phyloP scores from a whole-genome alignment of 1,140 invertebrate genomes.

The Magallana gigas region DNA sequence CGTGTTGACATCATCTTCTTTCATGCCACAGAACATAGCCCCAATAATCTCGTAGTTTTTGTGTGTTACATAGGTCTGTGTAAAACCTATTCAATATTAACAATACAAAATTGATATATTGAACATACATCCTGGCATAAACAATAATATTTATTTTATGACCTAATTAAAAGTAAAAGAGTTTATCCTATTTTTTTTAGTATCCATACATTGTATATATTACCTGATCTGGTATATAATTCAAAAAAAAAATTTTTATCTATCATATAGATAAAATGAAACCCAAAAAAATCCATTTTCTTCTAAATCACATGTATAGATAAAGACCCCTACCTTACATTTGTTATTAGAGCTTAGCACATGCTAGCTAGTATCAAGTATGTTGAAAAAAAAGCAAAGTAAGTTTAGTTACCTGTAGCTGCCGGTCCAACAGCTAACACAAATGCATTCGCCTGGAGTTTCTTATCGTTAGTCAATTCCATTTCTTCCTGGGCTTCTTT shows the following conservation, averaged over 20 bases:
- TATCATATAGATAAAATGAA: neutral
- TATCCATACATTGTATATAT: no score
- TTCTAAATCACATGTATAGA: no score
- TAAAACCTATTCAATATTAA: constrained; percentile 63
- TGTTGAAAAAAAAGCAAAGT: no score
- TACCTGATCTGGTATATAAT: neutral
- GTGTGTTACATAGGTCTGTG: constrained; percentile 66
- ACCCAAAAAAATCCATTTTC: no score
- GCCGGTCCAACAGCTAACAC: constrained; percentile 70
- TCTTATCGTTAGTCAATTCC: constrained; percentile 49
- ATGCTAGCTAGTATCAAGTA: no score
- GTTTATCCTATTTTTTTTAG: no score
- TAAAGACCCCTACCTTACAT: no score
- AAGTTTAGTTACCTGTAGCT: constrained; percentile 65
- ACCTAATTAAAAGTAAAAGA: no score
- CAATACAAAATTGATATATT: no score
- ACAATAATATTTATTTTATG: no score
- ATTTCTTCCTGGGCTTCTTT: constrained; percentile 46
- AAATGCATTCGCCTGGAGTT: constrained; percentile 59
- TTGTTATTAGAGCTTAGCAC: no score
- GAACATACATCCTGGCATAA: no score
- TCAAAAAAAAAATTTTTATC: neutral
- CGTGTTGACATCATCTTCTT: constrained; percentile 58
- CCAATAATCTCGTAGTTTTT: constrained; percentile 66
- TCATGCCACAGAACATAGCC: constrained; percentile 65